Percentiles rank a stretch among this genome's conserved stretches.
phyloP scores from a whole-genome alignment of 2,888 invertebrate species.

The Argyresthia goedartella region DNA sequence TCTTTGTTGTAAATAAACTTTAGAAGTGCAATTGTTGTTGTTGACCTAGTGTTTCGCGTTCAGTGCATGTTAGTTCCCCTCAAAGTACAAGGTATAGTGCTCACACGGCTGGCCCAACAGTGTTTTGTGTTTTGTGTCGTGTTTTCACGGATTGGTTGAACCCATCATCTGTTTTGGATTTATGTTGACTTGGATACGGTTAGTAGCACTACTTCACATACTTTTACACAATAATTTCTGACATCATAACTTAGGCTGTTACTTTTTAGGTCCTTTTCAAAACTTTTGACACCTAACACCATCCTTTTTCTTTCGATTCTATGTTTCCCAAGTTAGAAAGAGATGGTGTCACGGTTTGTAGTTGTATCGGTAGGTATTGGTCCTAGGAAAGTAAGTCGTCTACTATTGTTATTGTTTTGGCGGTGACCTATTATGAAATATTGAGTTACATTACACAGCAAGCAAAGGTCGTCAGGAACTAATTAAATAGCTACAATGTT shows the following conservation, averaged over 20 bases:
- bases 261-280: slow-evolving; percentile 27
- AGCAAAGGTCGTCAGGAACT: no score
- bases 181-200: slow-evolving; percentile 62
- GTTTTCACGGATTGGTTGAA: slow-evolving; percentile 50
- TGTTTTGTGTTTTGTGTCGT: slow-evolving; percentile 30
- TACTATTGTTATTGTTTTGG: slow-evolving; percentile 54
- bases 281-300: slow-evolving; percentile 43
- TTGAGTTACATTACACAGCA: no score
- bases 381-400: no score
- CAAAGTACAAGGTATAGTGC: slow-evolving; percentile 36
- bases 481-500: no score
- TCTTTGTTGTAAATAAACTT: slow-evolving; percentile 50
- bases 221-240: not conserved
- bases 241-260: slow-evolving; percentile 2
- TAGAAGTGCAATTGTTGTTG: slow-evolving; percentile 30
- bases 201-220: slow-evolving; percentile 18
- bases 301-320: slow-evolving; percentile 25
- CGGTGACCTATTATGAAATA: slow-evolving; percentile 50
- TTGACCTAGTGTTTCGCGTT: slow-evolving; percentile 27
- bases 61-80: slow-evolving; percentile 39
- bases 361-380: no score
- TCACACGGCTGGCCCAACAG: slow-evolving; percentile 17
- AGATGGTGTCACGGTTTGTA: not conserved
- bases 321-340: not conserved
- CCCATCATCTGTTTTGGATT: slow-evolving; percentile 57